Base-by-base conservation (phyloP, 2,797 vertebrate genomes). In the Pempheris klunzingeri region DNA sequence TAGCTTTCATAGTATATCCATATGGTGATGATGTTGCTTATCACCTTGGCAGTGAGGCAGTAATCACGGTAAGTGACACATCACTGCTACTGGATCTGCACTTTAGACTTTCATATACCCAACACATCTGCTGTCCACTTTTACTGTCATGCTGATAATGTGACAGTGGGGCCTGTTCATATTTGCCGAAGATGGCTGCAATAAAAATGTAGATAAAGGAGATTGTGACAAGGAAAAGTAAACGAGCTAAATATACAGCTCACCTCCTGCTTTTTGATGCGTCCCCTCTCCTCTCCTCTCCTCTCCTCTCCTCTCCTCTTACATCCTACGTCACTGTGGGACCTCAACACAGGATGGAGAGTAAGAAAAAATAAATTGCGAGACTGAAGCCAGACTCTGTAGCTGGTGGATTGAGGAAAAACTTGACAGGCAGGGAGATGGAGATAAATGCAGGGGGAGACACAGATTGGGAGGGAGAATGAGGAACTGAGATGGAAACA, bases 401-500 rank as follows among this genome's bases (percentile, higher is more conserved):
- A 36, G 70, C 50, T n/a, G 34, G 66, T 71, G 68, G 63, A 83
- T 68, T 64, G 63, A 77, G 59, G 73, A 71, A 63, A 79, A 86
- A 55, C 66, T 20, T 87, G 81, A 88, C 76, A 80, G 70, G 62
- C 72, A 60, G 55, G 26, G 71, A 80, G 83, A 89, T 80, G 65
- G 82, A 88, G 82, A 88, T 78, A 78, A 80, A 88, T 4, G 59
- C 50, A 69, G 74, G 59, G 69, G 62, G 71, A 84, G 80, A 62
- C 11, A 18, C 53, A 65, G 73, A 71, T 39, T 43, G 73, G 71
- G 52, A 81, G 74, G 71, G 54, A 67, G 78, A 53, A 62, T 0
- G 58, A 82, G 64, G 81, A 61, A 71, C 74, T 78, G 89, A 91
- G 90, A 91, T 92, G 91, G 92, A 93, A 92, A 92, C 80, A 88